These are phyloP conservation scores for Adrianichthys oophorus DNA, from an alignment of 2,797 vertebrate species.

Conservation along the genomic window DNA sequence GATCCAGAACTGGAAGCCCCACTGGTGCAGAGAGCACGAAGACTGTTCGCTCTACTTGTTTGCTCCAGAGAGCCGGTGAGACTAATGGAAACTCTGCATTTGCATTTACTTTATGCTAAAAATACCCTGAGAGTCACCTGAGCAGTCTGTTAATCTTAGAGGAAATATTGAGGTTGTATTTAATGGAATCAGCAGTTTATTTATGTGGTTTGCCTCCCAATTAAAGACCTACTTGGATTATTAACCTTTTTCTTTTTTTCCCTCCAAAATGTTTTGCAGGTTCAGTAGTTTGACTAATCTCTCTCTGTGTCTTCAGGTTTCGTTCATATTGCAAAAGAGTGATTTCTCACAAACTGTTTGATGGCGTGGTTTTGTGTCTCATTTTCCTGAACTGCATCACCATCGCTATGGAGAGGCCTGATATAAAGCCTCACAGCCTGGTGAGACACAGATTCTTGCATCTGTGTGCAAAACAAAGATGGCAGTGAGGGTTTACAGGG, in stretches of 20 bases:
- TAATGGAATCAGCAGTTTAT: no score
- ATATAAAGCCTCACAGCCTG: conserved; percentile 82
- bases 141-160: no score
- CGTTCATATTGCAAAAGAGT: conserved; percentile 87
- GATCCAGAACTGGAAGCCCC: conserved; percentile 85
- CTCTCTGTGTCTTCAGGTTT: conserved; percentile 71
- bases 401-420: conserved; percentile 92
- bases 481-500: no score
- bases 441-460: conserved; percentile 66
- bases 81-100: background rate
- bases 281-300: conserved; percentile 18
- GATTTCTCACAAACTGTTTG: conserved; percentile 95
- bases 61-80: conserved; percentile 89
- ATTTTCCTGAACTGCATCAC: conserved; percentile 99
- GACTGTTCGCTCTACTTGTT: conserved; percentile 94
- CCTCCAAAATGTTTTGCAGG: conserved; percentile 4
- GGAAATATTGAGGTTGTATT: no score
- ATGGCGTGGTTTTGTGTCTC: conserved; percentile 93
- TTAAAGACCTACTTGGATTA: no score
- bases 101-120: background rate
- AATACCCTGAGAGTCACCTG: background rate
- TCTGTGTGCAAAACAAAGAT: no score
- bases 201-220: no score
- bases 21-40: conserved; percentile 91
- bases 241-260: background rate